phyloP scores from a whole-genome alignment of 23 tunicate genomes.

The Clavelina lepadiformis region DNA sequence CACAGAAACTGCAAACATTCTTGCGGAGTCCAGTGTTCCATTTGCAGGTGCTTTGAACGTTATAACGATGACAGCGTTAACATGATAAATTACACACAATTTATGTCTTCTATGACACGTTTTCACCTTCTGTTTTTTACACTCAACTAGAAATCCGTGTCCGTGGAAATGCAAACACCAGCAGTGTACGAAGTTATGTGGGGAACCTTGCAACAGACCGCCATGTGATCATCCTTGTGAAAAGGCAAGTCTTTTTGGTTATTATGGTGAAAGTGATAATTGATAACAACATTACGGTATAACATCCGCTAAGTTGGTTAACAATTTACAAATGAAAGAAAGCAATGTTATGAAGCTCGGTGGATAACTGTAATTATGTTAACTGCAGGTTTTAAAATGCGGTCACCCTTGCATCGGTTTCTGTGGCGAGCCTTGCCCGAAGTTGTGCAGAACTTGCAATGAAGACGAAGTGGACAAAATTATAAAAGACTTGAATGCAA shows the following conservation, averaged over 20 bases:
- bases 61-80: too few species aligned
- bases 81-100: too few species aligned
- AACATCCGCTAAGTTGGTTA: too few species aligned
- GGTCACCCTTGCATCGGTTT: conserved; percentile 76
- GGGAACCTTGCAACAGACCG: conserved; percentile 75
- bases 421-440: conserved; percentile 91
- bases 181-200: conserved; percentile 46
- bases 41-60: conserved; percentile 65
- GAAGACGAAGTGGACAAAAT: conserved; percentile 60
- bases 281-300: too few species aligned
- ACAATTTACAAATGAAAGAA: neutral
- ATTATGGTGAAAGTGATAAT: too few species aligned
- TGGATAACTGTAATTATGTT: neutral
- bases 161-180: conserved; percentile 66
- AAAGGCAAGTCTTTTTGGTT: conserved; percentile 10
- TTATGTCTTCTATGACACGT: too few species aligned
- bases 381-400: conserved; percentile 29
- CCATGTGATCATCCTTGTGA: conserved; percentile 71
- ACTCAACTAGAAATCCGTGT: too few species aligned
- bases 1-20: conserved; percentile 65
- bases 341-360: too few species aligned
- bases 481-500: too few species aligned
- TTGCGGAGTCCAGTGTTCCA: conserved; percentile 57
- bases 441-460: conserved; percentile 63
- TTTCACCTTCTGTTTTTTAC: too few species aligned